Evolutionary conservation across 2,113 vertebrate species (phyloP).

Genomic region (Caranx melampygus): DNA sequence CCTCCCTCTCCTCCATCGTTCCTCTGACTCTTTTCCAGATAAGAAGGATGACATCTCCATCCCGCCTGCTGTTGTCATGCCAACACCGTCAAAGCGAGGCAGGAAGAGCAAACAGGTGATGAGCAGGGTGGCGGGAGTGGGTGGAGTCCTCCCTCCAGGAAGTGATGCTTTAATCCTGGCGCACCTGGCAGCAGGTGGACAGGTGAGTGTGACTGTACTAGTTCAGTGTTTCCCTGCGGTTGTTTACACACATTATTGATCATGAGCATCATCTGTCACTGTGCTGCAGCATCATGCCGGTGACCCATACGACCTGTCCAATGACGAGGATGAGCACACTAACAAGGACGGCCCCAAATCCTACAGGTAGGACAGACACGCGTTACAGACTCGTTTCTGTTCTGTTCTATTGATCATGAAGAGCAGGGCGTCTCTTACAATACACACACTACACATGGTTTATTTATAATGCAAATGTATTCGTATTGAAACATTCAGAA

Average conservation of each 20-base stretch:
- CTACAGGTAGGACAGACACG: slow-evolving; percentile 75
- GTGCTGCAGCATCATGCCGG: slow-evolving; percentile 76
- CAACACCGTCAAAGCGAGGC: slow-evolving; percentile 81
- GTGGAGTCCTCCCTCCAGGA: slow-evolving; percentile 79
- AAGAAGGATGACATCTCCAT: slow-evolving; percentile 90
- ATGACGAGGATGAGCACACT: slow-evolving; percentile 84
- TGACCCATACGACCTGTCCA: slow-evolving; percentile 85
- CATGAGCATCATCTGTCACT: background rate
- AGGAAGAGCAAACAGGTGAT: slow-evolving; percentile 84
- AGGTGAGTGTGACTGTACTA: slow-evolving; percentile 61
- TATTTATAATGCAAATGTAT: no score
- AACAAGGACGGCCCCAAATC: slow-evolving; percentile 85
- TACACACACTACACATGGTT: no score
- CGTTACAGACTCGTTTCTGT: background rate
- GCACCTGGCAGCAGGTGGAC: slow-evolving; percentile 84
- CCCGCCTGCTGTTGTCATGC: slow-evolving; percentile 83
- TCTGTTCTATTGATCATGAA: background rate
- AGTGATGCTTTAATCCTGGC: slow-evolving; percentile 85
- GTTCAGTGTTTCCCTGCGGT: no score
- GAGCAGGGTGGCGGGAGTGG: slow-evolving; percentile 65
- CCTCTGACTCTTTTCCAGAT: slow-evolving; percentile 81
- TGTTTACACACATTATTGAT: no score
- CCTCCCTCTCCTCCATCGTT: background rate
- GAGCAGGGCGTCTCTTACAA: background rate
- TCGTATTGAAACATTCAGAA: no score